Evolutionary conservation across 1,140 invertebrate species (phyloP).

Genomic region (Danaus melanippus): DNA sequence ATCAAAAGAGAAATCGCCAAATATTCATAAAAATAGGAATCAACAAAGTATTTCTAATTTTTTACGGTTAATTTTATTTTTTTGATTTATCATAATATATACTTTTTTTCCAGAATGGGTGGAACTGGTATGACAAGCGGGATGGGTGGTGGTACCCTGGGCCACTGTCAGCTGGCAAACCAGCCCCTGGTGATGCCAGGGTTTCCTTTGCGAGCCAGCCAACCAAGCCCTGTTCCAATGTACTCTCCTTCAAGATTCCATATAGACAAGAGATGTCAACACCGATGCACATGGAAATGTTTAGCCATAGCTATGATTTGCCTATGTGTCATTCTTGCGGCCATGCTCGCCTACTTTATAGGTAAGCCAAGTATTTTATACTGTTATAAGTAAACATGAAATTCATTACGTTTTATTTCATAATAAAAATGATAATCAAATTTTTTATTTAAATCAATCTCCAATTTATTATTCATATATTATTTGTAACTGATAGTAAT

Average conservation of each 20-base stretch:
- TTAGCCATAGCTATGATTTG: conserved; percentile 92
- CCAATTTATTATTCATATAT: not conserved
- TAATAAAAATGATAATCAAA: too few species aligned
- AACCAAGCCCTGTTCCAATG: conserved; percentile 80
- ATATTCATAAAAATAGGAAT: too few species aligned
- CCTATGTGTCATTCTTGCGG: conserved; percentile 87
- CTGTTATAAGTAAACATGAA: not conserved
- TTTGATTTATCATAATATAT: conserved; percentile 5
- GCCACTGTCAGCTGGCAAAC: conserved; percentile 73
- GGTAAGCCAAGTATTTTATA: conserved; percentile 77
- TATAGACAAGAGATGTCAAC: conserved; percentile 93
- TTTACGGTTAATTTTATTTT: too few species aligned
- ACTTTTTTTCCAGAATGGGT: conserved; percentile 56
- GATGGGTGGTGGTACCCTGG: conserved; percentile 57
- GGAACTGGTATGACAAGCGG: conserved; percentile 61
- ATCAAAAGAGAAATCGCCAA: too few species aligned
- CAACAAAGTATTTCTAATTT: too few species aligned
- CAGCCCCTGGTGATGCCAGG: conserved; percentile 85
- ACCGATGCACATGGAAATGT: conserved; percentile 96
- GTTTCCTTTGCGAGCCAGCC: conserved; percentile 81
- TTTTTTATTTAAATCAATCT: not conserved
- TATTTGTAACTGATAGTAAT: too few species aligned
- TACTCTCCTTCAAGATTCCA: conserved; percentile 93
- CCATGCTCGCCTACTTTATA: conserved; percentile 94
- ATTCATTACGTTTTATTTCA: too few species aligned